These are phyloP conservation scores for Gasterosteus nipponicus DNA, from an alignment of 2,113 vertebrate genomes.

Conservation along the genomic window DNA sequence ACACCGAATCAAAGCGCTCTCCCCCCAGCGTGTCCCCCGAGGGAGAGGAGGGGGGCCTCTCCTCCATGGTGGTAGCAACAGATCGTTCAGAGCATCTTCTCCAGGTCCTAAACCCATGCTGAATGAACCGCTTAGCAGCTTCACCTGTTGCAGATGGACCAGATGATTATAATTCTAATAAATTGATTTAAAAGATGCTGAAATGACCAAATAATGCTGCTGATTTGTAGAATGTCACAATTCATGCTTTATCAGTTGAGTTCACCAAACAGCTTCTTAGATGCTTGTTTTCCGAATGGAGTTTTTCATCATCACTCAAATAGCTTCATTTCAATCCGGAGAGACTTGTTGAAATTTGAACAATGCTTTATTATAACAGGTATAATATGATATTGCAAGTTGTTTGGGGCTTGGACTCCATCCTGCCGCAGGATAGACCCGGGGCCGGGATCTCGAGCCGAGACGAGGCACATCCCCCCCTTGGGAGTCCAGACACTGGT, in stretches of 20 bases:
- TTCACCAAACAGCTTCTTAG: too few relatives aligned
- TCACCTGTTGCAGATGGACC: background rate
- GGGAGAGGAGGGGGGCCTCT: background rate
- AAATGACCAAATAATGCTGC: background rate
- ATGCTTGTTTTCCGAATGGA: too few relatives aligned
- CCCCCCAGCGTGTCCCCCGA: background rate
- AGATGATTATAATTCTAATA: background rate
- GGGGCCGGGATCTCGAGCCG: too few relatives aligned
- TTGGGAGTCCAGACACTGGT: too few relatives aligned
- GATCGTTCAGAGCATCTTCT: background rate
- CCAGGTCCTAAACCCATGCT: background rate
- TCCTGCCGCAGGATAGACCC: too few relatives aligned
- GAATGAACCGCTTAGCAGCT: background rate
- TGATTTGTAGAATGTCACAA: background rate
- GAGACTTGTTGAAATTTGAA: too few relatives aligned
- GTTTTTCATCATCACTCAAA: too few relatives aligned
- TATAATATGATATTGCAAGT: too few relatives aligned
- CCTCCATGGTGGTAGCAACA: background rate
- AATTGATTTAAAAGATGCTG: background rate
- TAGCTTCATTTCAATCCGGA: too few relatives aligned
- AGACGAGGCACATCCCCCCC: too few relatives aligned
- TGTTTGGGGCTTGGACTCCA: too few relatives aligned
- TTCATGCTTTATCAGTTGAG: background rate
- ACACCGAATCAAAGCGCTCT: background rate
- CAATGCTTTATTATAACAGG: too few relatives aligned